These are phyloP conservation scores for Tychaedon coryphoeus DNA, from an alignment of 2,113 vertebrate species.

Conservation along the genomic window DNA sequence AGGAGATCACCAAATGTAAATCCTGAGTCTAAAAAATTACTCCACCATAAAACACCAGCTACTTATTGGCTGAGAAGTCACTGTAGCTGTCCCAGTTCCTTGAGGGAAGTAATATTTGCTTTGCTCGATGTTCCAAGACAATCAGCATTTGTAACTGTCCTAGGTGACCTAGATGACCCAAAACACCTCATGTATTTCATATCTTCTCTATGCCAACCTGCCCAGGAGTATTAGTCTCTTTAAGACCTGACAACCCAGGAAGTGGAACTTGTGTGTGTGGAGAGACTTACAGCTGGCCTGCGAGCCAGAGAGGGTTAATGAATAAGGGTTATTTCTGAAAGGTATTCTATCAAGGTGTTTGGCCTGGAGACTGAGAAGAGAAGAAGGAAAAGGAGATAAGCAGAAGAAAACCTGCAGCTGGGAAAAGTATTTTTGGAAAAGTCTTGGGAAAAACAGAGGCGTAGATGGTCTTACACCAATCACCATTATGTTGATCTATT, in stretches of 20 bases:
- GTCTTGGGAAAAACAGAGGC: no score
- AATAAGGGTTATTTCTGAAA: no score
- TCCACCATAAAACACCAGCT: background rate
- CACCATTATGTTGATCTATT: no score
- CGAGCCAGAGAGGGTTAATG: no score
- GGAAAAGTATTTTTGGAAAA: no score
- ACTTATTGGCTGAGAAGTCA: background rate
- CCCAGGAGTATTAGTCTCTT: background rate
- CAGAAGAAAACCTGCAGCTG: no score
- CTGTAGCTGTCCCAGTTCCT: slow-evolving; percentile 8
- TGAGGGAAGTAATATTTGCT: background rate
- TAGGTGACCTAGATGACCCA: background rate
- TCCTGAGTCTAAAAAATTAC: slow-evolving; percentile 6
- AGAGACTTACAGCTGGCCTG: no score
- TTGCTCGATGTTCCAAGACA: background rate
- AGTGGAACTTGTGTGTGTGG: background rate
- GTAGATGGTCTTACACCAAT: no score
- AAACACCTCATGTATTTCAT: background rate
- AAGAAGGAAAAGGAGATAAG: no score
- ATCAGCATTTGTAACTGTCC: background rate
- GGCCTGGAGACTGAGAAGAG: no score
- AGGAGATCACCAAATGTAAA: background rate
- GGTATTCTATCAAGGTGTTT: no score
- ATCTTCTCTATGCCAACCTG: background rate
- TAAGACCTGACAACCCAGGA: background rate